phyloP scores from a whole-genome alignment of 2,797 vertebrate genomes.

The Urosaurus nigricauda region DNA sequence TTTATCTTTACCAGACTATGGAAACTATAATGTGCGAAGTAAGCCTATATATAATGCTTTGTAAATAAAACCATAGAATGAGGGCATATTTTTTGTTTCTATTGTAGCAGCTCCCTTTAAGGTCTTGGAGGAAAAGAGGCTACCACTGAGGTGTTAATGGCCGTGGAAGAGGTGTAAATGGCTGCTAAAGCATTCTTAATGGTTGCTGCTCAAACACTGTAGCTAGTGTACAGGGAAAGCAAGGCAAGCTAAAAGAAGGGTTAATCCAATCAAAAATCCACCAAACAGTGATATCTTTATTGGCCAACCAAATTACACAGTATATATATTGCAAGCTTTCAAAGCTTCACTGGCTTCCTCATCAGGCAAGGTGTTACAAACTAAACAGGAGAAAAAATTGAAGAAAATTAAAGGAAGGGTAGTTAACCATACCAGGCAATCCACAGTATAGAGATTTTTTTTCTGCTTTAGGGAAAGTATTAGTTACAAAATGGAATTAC shows the following conservation, averaged over 20 bases:
- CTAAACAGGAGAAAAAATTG: no score
- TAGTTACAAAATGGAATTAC: background rate
- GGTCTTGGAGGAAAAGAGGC: slow-evolving; percentile 27
- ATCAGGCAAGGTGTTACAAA: no score
- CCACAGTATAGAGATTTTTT: background rate
- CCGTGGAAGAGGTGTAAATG: slow-evolving; percentile 43
- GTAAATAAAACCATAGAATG: slow-evolving; percentile 1
- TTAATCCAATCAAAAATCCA: no score
- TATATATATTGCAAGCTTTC: no score
- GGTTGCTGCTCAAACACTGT: slow-evolving; percentile 24
- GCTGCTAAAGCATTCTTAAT: slow-evolving; percentile 42
- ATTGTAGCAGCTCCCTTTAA: slow-evolving; percentile 28
- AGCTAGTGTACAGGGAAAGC: slow-evolving; percentile 71
- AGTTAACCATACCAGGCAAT: background rate
- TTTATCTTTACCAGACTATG: slow-evolving; percentile 9
- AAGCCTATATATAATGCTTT: background rate
- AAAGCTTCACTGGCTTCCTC: no score
- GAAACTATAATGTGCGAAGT: slow-evolving; percentile 7
- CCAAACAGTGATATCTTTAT: no score
- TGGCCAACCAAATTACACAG: no score
- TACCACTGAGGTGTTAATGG: slow-evolving; percentile 44
- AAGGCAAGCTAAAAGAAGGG: slow-evolving; percentile 9
- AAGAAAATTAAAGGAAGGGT: background rate
- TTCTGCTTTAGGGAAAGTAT: background rate
- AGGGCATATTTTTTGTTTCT: slow-evolving; percentile 7